phyloP scores from a whole-genome alignment of 2,113 vertebrate genomes.

The Physeter macrocephalus region DNA sequence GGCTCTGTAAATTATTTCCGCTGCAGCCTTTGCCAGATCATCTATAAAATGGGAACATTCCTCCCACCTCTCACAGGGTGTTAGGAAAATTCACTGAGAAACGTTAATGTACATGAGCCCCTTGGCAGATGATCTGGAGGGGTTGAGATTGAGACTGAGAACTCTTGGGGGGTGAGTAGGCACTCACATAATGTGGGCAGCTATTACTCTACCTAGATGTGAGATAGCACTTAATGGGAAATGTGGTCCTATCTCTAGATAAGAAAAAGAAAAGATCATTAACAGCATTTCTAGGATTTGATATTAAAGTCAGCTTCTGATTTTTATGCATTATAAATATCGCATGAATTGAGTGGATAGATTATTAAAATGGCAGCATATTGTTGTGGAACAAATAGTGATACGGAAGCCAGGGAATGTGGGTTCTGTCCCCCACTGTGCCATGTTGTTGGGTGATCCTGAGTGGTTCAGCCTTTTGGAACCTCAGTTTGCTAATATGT shows the following conservation, averaged over 20 bases:
- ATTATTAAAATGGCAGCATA: background rate
- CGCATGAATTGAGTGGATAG: background rate
- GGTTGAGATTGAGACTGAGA: background rate
- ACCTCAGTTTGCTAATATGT: background rate
- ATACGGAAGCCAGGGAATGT: background rate
- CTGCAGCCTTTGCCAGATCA: background rate
- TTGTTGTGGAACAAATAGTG: background rate
- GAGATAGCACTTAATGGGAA: background rate
- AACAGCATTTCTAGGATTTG: background rate
- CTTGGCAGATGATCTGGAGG: background rate
- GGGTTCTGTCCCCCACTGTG: background rate
- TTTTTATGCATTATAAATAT: background rate
- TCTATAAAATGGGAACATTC: slow-evolving; percentile 41
- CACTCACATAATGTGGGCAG: background rate
- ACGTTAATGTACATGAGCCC: background rate
- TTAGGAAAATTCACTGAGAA: background rate
- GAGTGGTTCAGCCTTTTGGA: background rate
- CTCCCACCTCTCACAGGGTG: background rate
- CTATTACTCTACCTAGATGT: background rate
- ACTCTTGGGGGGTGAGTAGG: background rate
- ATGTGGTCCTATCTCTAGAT: background rate
- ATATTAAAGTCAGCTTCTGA: background rate
- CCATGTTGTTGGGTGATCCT: background rate
- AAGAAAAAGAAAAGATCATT: background rate
- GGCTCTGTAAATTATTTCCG: background rate